A percentile compares a stretch with the other conserved stretches of the same genome.
Conservation (phyloP, 2,888 invertebrate species). For the Allophyes oxyacanthae region DNA sequence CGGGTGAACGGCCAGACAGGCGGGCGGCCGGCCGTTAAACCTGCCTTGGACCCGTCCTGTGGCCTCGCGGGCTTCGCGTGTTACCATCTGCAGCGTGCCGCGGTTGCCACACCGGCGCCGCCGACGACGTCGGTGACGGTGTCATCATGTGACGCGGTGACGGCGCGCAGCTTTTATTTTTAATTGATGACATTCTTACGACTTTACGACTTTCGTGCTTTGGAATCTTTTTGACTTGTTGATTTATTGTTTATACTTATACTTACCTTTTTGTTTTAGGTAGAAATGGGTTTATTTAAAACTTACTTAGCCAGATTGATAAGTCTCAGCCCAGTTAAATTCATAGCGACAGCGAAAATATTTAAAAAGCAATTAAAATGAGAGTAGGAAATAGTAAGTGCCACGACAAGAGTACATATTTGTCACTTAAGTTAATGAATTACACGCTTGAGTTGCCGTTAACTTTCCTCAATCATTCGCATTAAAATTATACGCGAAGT, state of each 20-base stretch:
- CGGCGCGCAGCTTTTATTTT: conserved; percentile 27
- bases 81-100: conserved; percentile 57
- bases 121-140: conserved; percentile 45
- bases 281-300: conserved; percentile 1
- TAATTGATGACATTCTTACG: conserved; percentile 27
- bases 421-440: conserved; percentile 22
- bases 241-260: conserved; percentile 5
- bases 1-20: conserved; percentile 89
- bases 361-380: conserved; percentile 2
- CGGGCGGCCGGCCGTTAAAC: conserved; percentile 88
- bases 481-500: conserved; percentile 31
- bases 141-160: conserved; percentile 16
- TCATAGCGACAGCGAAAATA: background rate
- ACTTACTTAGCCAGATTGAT: too few relatives aligned
- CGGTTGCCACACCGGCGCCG: conserved; percentile 51
- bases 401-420: conserved; percentile 10
- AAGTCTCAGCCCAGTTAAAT: background rate
- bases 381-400: conserved; percentile 7
- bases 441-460: conserved; percentile 15
- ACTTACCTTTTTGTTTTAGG: conserved; percentile 4
- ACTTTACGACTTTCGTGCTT: conserved; percentile 10
- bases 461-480: conserved; percentile 23
- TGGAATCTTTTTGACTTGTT: conserved; percentile 9
- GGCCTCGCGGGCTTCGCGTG: conserved; percentile 74
- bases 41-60: conserved; percentile 80